Evolutionary conservation across 2,888 invertebrate species (phyloP), one percentile per base, ranked within the genome.

Genomic region (Aleiodes testaceus): DNA sequence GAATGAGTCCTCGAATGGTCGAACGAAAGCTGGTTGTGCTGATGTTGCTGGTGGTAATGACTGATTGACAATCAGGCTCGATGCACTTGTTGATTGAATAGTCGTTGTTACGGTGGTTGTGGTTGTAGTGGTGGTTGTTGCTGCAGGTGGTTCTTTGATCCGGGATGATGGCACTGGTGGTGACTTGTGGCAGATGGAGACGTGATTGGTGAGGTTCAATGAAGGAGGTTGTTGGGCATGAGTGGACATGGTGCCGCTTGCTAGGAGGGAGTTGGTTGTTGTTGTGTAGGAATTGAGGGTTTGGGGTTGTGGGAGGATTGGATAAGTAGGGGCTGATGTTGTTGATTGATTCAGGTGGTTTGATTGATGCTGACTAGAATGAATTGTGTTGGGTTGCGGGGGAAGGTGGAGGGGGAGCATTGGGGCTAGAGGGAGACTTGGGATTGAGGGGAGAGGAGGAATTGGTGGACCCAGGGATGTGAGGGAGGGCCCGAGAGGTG

Each of bases 231-330:
- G 69, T 0, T 78, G 78, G 1, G 80, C 79, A 61, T 80, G 80
- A 2, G 84, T 82, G 77, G 78, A 89, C 88, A 78, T 89, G 85
- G 85, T 89, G 86, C 85, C 84, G 81, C 85, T 89, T 88, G 80
- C 89, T 87, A 83, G 79, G 81, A 87, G 88, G 86, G 84, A 79
- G 64, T 74, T 79, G 75, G 88, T 82, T 83, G 87, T 81, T 85
- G 85, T 86, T 87, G 89, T 89, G 86, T 89, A 89, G 86, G 86
- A 88, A 44, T 64, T 68, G 12, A 50, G 69, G 30, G 52, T 47
- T n/a, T 42, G 50, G 30, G 72, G 76, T 20, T 78, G 80, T 16
- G 79, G 79, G 44, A 82, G 72, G 65, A 78, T 73, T 65, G 77
- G 74, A 77, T 71, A 76, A 74, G 76, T 76, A 66, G 81, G 16